Evolutionary conservation across 35 echinoderm and acorn worm species (phyloP), one percentile per base, ranked within the genome.

Genomic region (Strongylocentrotus purpuratus): DNA sequence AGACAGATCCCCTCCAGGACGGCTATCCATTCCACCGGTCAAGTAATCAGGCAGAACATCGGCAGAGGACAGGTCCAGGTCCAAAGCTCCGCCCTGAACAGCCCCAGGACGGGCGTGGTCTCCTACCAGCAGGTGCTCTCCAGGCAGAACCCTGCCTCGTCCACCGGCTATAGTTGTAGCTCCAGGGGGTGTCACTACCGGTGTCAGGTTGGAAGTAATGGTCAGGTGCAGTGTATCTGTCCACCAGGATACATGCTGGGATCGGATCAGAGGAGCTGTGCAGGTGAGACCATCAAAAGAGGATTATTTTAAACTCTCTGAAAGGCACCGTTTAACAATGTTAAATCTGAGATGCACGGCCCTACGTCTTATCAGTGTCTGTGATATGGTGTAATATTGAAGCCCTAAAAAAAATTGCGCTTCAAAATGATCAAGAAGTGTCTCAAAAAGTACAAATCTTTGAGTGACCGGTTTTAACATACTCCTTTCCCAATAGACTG

Each of bases 221-320:
- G 98, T 35, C 58, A 91, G 9, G 96, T 96, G 32, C 87, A 22
- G 11, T 99, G 98, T 85, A 96, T 86, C 5, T 99, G 98, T 87
- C 98, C 98, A 28, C 61, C 95, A 33, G 98, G 98, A 7, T 97
- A 96, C 85, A 94, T 92, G 46, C 31, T 99, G 0, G 97, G 95
- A 18, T 85, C 35, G 41, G 98, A 99, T 86, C 94, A 96, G 31
- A 97, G 45, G 46, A 97, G 93, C 22, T 99, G 98, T 92, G 48
- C 89, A 85, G 98, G 98, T 99, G 95, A 94, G 95, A 2, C 0
- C 65, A 78, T 55, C 13, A 87, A 91, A 31, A 20, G 28, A n/a
- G 89, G 20, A 86, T 86, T 31, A 25, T 86, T 86, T 20, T 86
- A 20, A 86, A 86, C 20, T 25, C 31, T 25, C 31, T 86, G 85